Evolutionary conservation across 2,797 vertebrate genomes (phyloP).

Genomic region (Odontamblyopus lacepedii): DNA sequence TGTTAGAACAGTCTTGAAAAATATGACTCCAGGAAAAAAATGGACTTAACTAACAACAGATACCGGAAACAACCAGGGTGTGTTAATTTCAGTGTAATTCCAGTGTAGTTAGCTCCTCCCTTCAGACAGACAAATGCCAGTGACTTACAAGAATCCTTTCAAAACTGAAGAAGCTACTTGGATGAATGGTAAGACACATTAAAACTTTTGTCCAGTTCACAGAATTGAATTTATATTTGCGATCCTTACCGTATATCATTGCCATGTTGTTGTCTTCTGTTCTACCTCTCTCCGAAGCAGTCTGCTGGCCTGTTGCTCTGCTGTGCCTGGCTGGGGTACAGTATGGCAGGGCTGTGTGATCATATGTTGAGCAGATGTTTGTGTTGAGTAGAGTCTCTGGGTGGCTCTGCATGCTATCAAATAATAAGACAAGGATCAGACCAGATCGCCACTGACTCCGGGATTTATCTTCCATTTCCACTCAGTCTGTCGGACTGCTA

Average conservation of each 20-base stretch:
- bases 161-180: too few relatives aligned
- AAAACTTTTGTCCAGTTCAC: too few relatives aligned
- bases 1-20: too few relatives aligned
- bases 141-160: too few relatives aligned
- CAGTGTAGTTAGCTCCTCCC: too few relatives aligned
- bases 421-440: conserved; percentile 58
- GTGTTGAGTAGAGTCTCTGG: conserved; percentile 55
- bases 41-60: too few relatives aligned
- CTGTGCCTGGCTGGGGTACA: conserved; percentile 30
- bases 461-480: conserved; percentile 51
- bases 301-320: conserved; percentile 14
- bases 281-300: conserved; percentile 28
- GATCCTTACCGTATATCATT: conserved; percentile 1
- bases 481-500: conserved; percentile 31
- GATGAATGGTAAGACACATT: too few relatives aligned
- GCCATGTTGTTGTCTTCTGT: conserved; percentile 22
- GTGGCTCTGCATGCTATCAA: conserved; percentile 60
- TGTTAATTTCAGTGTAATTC: too few relatives aligned
- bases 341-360: conserved; percentile 45
- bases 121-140: too few relatives aligned
- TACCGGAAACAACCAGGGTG: too few relatives aligned
- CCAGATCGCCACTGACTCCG: conserved; percentile 39
- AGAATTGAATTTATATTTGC: too few relatives aligned
- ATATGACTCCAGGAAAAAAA: too few relatives aligned
- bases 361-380: conserved; percentile 70